phyloP scores from a whole-genome alignment of 2,797 vertebrate species.

The Hypotaenidia okinawae region DNA sequence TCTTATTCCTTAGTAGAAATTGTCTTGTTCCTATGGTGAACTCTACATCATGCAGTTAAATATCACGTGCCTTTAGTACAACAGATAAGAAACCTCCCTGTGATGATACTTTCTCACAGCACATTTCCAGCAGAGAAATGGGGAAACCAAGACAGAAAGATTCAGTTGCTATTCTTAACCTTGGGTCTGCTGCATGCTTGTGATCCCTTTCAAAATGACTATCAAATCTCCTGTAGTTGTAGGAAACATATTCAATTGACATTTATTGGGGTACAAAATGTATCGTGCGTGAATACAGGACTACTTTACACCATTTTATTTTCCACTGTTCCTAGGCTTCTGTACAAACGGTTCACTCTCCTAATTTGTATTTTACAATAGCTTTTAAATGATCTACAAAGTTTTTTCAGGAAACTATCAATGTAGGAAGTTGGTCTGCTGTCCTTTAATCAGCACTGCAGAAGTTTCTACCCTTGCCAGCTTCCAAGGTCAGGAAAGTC shows the following conservation, averaged over 20 bases:
- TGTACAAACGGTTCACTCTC: neutral
- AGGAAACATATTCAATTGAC: neutral
- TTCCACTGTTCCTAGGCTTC: neutral
- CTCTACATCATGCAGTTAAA: neutral
- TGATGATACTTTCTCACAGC: neutral
- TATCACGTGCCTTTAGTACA: neutral
- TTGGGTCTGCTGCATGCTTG: neutral
- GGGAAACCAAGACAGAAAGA: neutral
- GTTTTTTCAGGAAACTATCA: neutral
- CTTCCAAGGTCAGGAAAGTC: neutral
- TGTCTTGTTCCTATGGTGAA: neutral
- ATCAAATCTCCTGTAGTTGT: neutral
- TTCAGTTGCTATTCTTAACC: neutral
- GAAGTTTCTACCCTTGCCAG: neutral
- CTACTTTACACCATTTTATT: neutral
- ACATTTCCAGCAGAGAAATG: neutral
- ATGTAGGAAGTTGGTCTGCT: rapidly evolving
- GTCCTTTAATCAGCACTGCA: neutral
- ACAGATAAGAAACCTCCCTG: neutral
- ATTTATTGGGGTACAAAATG: neutral
- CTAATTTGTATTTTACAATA: neutral
- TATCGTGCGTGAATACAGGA: neutral
- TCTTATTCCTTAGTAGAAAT: neutral
- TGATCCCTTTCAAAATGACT: neutral
- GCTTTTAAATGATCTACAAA: neutral